Evolutionary conservation across 2,113 vertebrate species (phyloP).

Genomic region (Pungitius pungitius): DNA sequence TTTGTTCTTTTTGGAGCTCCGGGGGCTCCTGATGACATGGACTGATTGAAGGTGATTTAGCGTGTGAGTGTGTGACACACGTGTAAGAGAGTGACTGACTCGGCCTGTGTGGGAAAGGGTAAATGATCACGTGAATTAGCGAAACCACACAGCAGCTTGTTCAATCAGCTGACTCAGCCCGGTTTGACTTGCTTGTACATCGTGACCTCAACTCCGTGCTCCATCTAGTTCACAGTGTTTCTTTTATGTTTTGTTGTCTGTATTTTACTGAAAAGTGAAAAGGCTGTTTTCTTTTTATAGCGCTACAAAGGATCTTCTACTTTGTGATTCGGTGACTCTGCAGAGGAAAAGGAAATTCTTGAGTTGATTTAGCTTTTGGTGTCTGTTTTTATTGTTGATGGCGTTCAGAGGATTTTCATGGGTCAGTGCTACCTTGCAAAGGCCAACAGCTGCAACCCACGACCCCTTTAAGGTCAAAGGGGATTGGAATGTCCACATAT

Average conservation of each 20-base stretch:
- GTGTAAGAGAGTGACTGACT: conserved; percentile 33
- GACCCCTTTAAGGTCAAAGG: not conserved
- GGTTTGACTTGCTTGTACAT: not conserved
- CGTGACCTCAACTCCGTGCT: not conserved
- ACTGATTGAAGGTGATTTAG: too few species aligned
- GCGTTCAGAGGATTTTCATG: too few species aligned
- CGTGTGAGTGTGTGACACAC: conserved; percentile 43
- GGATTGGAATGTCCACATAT: not conserved
- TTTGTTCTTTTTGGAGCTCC: not conserved
- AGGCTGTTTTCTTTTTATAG: not conserved
- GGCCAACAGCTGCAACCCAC: not conserved
- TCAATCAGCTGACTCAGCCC: conserved; percentile 51
- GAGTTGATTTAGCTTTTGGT: too few species aligned
- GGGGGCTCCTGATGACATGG: not conserved
- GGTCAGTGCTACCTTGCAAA: not conserved
- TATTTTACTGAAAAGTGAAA: not conserved
- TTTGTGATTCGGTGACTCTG: not conserved
- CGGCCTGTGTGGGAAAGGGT: conserved; percentile 22
- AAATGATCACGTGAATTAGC: conserved; percentile 34
- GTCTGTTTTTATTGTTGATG: too few species aligned
- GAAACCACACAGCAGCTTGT: conserved; percentile 42
- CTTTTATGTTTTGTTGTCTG: not conserved
- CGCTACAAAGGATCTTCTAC: too few species aligned
- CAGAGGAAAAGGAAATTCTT: not conserved
- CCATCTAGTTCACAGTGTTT: not conserved